Percentiles rank a stretch among this genome's conserved stretches.
These are phyloP conservation scores for Styela clava DNA, from an alignment of 23 tunicate genomes.

Conservation along the genomic window DNA sequence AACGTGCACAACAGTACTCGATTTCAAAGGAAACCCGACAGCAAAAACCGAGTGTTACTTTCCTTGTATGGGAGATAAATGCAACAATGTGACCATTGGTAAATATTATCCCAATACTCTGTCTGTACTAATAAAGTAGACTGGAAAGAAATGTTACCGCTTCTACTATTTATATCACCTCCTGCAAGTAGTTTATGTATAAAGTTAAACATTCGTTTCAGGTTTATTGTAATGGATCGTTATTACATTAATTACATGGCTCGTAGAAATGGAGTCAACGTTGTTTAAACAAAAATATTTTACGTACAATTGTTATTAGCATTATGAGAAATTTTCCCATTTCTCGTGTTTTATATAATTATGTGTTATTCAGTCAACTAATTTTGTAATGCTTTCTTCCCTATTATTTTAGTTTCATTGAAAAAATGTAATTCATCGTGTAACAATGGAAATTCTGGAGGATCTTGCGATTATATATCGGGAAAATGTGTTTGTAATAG, in stretches of 20 bases:
- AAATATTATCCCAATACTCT: too few species aligned
- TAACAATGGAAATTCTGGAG: background rate
- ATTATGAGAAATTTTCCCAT: too few species aligned
- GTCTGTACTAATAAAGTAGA: too few species aligned
- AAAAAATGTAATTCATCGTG: constrained; percentile 9
- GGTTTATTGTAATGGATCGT: too few species aligned
- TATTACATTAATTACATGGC: too few species aligned
- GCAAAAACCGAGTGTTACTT: background rate
- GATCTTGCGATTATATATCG: constrained; percentile 6
- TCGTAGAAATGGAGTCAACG: too few species aligned
- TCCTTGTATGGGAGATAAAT: constrained; percentile 2
- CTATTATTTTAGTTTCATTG: background rate
- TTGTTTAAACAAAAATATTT: too few species aligned
- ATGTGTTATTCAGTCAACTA: too few species aligned
- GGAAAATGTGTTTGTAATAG: constrained; percentile 16
- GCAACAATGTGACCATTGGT: constrained; percentile 29
- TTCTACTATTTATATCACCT: background rate
- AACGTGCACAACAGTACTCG: background rate
- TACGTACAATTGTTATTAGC: too few species aligned
- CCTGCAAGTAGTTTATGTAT: background rate
- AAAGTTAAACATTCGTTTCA: background rate
- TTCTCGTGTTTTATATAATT: too few species aligned
- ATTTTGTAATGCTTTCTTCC: background rate
- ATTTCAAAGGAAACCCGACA: background rate
- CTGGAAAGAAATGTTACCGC: background rate